Percentiles rank a stretch among this genome's conserved stretches.
phyloP scores from a whole-genome alignment of 2,797 vertebrate genomes.

The Cephalopachus bancanus region DNA sequence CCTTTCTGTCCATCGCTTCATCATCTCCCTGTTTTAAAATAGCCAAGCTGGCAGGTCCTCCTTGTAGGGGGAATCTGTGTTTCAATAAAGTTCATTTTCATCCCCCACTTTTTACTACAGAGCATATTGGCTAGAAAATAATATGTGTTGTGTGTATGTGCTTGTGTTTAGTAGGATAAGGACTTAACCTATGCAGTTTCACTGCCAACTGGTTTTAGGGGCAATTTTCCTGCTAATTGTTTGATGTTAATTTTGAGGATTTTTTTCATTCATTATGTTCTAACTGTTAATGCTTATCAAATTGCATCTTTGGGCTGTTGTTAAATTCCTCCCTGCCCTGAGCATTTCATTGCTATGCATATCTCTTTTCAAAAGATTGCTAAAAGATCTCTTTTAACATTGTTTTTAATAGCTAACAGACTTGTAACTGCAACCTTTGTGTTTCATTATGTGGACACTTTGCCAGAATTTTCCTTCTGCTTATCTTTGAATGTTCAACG shows the following conservation, averaged over 20 bases:
- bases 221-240: not conserved
- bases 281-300: conserved; percentile 3
- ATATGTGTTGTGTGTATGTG: not conserved
- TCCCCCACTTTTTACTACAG: not conserved
- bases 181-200: not conserved
- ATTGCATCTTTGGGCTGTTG: not conserved
- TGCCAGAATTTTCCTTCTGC: conserved; percentile 16
- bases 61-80: not conserved
- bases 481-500: not conserved
- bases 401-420: conserved; percentile 2
- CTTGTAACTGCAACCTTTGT: not conserved
- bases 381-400: too few species aligned
- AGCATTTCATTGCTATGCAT: not conserved
- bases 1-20: not conserved
- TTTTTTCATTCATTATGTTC: not conserved
- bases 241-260: not conserved
- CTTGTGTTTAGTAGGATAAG: not conserved
- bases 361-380: not conserved
- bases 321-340: not conserved
- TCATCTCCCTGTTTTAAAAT: not conserved
- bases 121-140: not conserved
- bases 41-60: not conserved
- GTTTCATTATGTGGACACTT: not conserved
- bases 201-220: not conserved
- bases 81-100: not conserved